Base-by-base conservation (phyloP, 1,140 invertebrate species). In the Ceratosolen solmsi region DNA sequence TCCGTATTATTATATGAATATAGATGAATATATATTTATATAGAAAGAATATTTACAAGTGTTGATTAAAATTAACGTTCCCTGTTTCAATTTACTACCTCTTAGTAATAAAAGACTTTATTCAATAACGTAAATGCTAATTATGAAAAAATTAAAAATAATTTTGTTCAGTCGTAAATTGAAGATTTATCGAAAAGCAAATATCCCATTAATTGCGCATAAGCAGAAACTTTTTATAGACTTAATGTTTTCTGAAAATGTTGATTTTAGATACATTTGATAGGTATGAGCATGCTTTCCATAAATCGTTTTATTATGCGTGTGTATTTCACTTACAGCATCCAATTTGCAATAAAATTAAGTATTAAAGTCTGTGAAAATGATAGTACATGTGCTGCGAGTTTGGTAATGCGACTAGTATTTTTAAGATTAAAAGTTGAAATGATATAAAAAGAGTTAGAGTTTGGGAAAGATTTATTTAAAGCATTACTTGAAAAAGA, bases 361-460 rank as follows among this genome's bases (percentile, higher is more conserved):
- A 20, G 5, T 30, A 30, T n/a, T 33, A 63, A 33, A 54, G 17
- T 36, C 17, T 11, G 15, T 36, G 30, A 65, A 65, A n/a, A 36
- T 36, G 17, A 65, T 36, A 20, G 15, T 17, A 36, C 25, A 2
- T 22, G 30, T 20, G 11, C 17, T 2, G n/a, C 8, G 51, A 36
- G 9, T 65, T 65, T 15, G 15, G 25, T 8, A 30, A 60, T 60
- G 25, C 20, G 25, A 60, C 11, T 60, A 20, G 11, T 60, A 60
- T 60, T 60, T 60, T 60, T 60, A 27, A 3, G n/a, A 60, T 60
- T 60, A 60, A 60, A 60, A 60, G 20, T 60, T 30, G 17, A 65
- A 30, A 36, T 20, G 30, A 7, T 36, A 22, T 36, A 20, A 17
- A 54, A 54, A 54, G 13, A 54, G 2, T 54, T 54, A 54, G 41